Conservation (phyloP, 2,113 vertebrate species). For the Tiliqua scincoides region DNA sequence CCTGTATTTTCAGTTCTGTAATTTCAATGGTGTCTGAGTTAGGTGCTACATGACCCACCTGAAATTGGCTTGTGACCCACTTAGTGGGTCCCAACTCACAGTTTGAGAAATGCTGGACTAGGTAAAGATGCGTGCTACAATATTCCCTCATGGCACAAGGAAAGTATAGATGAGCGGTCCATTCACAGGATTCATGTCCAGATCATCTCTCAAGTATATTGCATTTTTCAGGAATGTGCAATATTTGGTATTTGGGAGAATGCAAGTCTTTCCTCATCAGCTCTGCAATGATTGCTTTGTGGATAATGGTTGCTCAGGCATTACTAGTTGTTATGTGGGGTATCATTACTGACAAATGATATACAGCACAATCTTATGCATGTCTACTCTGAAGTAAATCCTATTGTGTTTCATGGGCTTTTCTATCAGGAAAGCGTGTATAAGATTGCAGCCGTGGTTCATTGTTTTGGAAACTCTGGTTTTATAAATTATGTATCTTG, state of each 20-base stretch:
- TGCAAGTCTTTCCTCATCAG: neutral
- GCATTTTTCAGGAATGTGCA: neutral
- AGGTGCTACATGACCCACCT: too few relatives aligned
- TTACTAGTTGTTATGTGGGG: neutral
- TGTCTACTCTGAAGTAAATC: too few relatives aligned
- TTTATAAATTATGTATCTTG: neutral
- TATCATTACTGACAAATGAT: neutral
- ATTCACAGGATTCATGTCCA: too few relatives aligned
- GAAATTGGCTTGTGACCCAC: too few relatives aligned
- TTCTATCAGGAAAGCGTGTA: too few relatives aligned
- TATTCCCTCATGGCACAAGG: neutral
- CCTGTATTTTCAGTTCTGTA: too few relatives aligned
- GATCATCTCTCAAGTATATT: too few relatives aligned
- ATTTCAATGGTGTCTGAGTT: too few relatives aligned
- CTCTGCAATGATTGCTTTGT: neutral
- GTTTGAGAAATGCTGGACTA: too few relatives aligned
- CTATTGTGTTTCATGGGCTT: too few relatives aligned
- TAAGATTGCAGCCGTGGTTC: neutral
- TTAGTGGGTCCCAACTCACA: too few relatives aligned
- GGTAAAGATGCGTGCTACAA: neutral
- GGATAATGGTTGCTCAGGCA: neutral
- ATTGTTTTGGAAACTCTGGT: neutral
- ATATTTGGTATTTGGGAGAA: neutral
- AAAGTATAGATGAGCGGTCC: neutral
- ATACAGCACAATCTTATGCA: too few relatives aligned